Evolutionary conservation across 2,888 invertebrate genomes (phyloP).

Genomic region (Pogonocherus hispidulus): DNA sequence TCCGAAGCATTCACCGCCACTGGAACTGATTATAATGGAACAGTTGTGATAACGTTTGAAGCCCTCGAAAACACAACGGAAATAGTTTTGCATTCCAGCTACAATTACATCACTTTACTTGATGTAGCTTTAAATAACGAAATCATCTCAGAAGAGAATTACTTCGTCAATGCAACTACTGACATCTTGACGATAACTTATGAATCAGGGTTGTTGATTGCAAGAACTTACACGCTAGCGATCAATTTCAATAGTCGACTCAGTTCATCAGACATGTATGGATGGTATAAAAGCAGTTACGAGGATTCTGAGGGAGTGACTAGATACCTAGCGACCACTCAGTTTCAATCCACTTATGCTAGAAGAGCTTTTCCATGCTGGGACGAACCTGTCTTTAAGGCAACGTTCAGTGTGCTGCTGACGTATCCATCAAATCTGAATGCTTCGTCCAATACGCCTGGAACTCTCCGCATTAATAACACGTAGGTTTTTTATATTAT

Average conservation of each 20-base stretch:
- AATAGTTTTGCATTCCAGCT: constrained; percentile 43
- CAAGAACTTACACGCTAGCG: constrained; percentile 34
- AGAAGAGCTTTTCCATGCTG: constrained; percentile 95
- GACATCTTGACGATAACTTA: constrained; percentile 43
- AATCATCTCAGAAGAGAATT: constrained; percentile 13
- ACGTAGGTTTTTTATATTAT: constrained; percentile 6
- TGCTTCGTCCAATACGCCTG: constrained; percentile 11
- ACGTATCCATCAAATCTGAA: neutral
- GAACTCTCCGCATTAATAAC: neutral
- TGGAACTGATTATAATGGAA: constrained; percentile 28
- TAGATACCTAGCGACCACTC: constrained; percentile 88
- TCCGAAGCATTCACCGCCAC: constrained; percentile 36
- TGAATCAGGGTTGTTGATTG: neutral
- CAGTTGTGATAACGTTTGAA: constrained; percentile 28
- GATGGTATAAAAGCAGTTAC: constrained; percentile 87
- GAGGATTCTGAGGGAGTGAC: constrained; percentile 80
- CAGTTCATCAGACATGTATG: constrained; percentile 53
- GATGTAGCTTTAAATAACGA: constrained; percentile 11
- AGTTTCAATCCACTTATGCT: constrained; percentile 93
- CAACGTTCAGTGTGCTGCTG: constrained; percentile 76
- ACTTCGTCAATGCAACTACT: constrained; percentile 37
- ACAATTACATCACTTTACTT: constrained; percentile 41
- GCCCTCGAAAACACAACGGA: constrained; percentile 7
- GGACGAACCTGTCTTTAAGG: constrained; percentile 97
- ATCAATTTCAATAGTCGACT: constrained; percentile 54